Evolutionary conservation across 1,140 invertebrate genomes (phyloP).

Genomic region (Heliconius melpomene): DNA sequence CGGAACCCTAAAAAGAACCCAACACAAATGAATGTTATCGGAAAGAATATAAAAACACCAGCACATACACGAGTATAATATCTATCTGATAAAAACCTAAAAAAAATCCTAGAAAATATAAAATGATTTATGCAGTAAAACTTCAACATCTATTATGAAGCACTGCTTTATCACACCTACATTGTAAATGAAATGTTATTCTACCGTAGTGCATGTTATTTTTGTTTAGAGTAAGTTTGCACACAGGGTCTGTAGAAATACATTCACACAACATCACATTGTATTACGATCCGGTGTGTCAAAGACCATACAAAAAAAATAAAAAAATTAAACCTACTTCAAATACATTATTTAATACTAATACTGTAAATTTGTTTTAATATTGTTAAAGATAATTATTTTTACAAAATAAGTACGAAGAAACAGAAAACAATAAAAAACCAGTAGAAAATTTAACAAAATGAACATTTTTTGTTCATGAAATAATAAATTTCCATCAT

Average conservation of each 20-base stretch:
- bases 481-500: neutral
- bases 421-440: neutral
- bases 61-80: neutral
- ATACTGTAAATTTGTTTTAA: too few relatives aligned
- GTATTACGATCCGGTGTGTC: neutral
- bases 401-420: neutral
- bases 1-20: too few relatives aligned
- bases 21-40: neutral
- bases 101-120: neutral
- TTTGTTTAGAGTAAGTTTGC: constrained; percentile 1
- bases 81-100: neutral
- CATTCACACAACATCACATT: neutral
- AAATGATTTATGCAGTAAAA: neutral
- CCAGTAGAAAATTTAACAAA: neutral
- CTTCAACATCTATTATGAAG: constrained; percentile 5
- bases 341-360: neutral
- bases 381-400: too few relatives aligned
- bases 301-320: neutral
- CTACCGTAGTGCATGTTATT: constrained; percentile 7
- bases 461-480: too few relatives aligned
- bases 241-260: neutral
- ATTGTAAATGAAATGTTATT: constrained; percentile 8
- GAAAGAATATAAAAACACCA: neutral
- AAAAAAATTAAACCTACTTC: neutral
- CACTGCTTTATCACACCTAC: constrained; percentile 12